phyloP scores from a whole-genome alignment of 2,888 invertebrate species.

The Mimumesa dahlbomi region DNA sequence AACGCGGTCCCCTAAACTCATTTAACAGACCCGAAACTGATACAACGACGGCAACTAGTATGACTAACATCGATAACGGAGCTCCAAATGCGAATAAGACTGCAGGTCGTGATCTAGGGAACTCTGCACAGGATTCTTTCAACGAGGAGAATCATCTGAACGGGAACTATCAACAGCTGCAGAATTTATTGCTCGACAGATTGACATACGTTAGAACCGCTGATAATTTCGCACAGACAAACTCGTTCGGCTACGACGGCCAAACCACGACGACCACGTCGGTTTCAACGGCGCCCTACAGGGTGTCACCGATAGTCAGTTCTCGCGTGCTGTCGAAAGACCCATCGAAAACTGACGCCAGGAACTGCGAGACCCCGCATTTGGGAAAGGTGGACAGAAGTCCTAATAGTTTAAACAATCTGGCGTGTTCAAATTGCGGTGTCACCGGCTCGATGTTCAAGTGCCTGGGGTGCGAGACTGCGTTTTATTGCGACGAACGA shows the following conservation, averaged over 20 bases:
- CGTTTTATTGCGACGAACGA: slow-evolving; percentile 73
- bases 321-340: slow-evolving; percentile 12
- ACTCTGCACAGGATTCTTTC: slow-evolving; percentile 12
- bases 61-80: slow-evolving; percentile 20
- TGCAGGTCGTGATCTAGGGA: neutral
- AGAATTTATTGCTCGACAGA: slow-evolving; percentile 49
- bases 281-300: slow-evolving; percentile 11
- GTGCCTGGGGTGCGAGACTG: slow-evolving; percentile 74
- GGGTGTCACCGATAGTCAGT: neutral
- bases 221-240: slow-evolving; percentile 29
- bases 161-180: slow-evolving; percentile 35
- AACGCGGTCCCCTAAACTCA: slow-evolving; percentile 38
- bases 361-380: slow-evolving; percentile 69
- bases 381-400: slow-evolving; percentile 65
- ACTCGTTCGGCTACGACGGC: neutral
- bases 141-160: slow-evolving; percentile 33
- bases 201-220: slow-evolving; percentile 33
- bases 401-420: slow-evolving; percentile 52
- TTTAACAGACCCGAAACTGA: slow-evolving; percentile 33
- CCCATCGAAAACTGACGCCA: slow-evolving; percentile 6
- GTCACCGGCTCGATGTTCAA: slow-evolving; percentile 68
- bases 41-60: slow-evolving; percentile 6
- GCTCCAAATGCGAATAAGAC: neutral
- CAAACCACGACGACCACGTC: slow-evolving; percentile 11
- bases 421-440: slow-evolving; percentile 72